Evolutionary conservation across 2,888 invertebrate species (phyloP), one percentile per base, ranked within the genome.

Genomic region (Eubasilissa splendida): DNA sequence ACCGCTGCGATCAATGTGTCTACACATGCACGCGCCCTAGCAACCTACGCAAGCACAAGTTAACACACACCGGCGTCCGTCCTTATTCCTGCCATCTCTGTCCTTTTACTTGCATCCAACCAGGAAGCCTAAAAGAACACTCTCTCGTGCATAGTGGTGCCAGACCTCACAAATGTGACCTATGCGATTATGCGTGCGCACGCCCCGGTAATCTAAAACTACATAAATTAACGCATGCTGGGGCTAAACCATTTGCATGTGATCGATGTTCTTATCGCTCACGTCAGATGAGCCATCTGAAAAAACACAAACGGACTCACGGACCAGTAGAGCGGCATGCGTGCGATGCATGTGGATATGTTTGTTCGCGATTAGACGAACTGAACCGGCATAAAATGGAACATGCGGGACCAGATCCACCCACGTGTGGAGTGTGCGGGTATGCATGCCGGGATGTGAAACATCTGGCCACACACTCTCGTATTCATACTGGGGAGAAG

Each of bases 381-480:
- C 85, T 90, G n/a, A 90, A 90, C 85, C 89, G 89, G 0, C 90
- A 90, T 84, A 90, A 90, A 0, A 90, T 90, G 8, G 87, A 90
- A 0, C 90, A 90, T 70, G 90, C 90, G 0, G 90, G 90, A 80
- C 84, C 89, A 66, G 89, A 88, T 87, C 90, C 90, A 0, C 90
- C 87, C 12, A 84, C 86, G 0, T 90, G 90, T 86, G 86, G 88
- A 60, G 89, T 87, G 83, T 90, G 90, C 78, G 87, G 88, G n/a
- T 90, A 90, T 82, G 86, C 58, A 8, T 66, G 90, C 84, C 86
- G 90, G 9, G 90, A 90, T 83, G 90, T 90, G 82, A 90, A 90
- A 0, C 85, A 90, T 8, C 85, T 90, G 0, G 90, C 90, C 74
- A 84, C 90, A 0, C 90, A 90, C 84, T 83, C 90, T 65, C 85